Conservation (phyloP, 2,888 invertebrate species). For the Tenthredo mesomela region DNA sequence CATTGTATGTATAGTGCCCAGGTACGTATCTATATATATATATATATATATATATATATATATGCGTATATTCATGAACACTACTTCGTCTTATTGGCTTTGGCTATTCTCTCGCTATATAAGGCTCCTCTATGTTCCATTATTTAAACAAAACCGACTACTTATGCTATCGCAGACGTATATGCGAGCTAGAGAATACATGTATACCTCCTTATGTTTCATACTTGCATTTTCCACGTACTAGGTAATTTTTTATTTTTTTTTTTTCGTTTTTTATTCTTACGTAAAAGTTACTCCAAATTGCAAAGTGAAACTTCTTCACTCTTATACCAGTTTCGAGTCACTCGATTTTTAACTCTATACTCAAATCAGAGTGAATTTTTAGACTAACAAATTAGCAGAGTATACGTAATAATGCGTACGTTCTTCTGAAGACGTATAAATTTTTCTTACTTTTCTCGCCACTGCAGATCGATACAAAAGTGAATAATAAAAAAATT, state of each 20-base stretch:
- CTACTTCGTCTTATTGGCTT: neutral
- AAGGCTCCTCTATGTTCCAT: conserved; percentile 30
- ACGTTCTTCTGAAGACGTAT: too few species aligned
- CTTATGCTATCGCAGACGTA: neutral
- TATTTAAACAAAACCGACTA: conserved; percentile 25
- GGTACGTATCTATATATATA: neutral
- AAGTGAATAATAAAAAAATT: neutral
- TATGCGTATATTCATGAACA: neutral
- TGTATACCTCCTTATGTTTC: neutral
- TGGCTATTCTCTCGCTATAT: conserved; percentile 6
- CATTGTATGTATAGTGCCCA: neutral
- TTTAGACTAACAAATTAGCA: too few species aligned
- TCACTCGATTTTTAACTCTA: too few species aligned
- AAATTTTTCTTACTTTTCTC: neutral
- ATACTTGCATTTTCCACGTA: neutral
- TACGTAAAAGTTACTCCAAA: too few species aligned
- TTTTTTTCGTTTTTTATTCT: too few species aligned
- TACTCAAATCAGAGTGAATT: too few species aligned
- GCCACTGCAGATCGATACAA: neutral
- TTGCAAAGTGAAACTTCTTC: too few species aligned
- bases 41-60: neutral
- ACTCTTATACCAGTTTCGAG: too few species aligned
- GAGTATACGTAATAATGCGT: too few species aligned
- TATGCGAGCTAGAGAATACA: neutral
- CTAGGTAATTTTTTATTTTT: neutral